Conservation (phyloP, 2,113 vertebrate genomes). For the Struthio camelus region DNA sequence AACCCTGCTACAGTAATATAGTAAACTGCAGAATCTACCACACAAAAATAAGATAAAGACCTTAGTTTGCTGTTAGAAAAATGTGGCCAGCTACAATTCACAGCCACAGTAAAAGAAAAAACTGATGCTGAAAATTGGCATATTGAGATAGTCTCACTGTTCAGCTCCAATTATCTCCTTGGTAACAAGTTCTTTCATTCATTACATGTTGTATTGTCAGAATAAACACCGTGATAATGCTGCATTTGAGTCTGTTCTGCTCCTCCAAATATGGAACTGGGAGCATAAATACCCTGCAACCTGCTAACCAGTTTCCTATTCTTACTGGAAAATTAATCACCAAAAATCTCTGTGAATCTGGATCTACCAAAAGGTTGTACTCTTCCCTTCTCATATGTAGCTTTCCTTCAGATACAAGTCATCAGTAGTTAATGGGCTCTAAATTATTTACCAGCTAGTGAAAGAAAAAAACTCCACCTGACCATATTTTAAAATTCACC, state of each 20-base stretch:
- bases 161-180: conserved; percentile 67
- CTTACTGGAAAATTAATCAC: background rate
- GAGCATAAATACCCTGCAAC: conserved; percentile 11
- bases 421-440: background rate
- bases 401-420: background rate
- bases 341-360: background rate
- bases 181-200: conserved; percentile 59
- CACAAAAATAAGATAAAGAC: conserved; percentile 13
- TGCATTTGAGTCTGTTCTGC: conserved; percentile 6
- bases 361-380: background rate
- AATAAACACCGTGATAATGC: conserved; percentile 42
- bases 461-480: background rate
- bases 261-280: background rate
- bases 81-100: background rate
- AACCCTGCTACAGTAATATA: background rate
- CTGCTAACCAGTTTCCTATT: conserved; percentile 3
- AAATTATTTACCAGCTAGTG: background rate
- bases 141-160: conserved; percentile 52
- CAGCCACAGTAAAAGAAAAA: conserved; percentile 37
- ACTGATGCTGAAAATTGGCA: conserved; percentile 47
- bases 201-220: conserved; percentile 61
- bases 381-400: background rate
- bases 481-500: background rate
- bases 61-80: background rate
- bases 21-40: background rate